Percentiles rank a stretch among this genome's conserved stretches.
These are phyloP conservation scores for Thumatha senex DNA, from an alignment of 2,888 invertebrate genomes.

Conservation along the genomic window DNA sequence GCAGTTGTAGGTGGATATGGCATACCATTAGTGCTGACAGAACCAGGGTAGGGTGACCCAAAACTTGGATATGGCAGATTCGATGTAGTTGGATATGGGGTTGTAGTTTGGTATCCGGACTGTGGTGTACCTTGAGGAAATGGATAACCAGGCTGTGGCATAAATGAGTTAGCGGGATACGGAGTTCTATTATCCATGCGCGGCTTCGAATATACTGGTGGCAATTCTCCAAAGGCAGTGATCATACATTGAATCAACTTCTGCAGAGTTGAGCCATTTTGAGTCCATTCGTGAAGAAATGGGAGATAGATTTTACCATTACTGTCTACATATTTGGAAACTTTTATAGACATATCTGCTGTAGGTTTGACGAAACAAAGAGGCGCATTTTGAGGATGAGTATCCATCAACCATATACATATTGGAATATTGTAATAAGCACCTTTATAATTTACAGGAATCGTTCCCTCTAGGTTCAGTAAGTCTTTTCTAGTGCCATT, in stretches of 20 bases:
- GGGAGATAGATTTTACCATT: conserved; percentile 98
- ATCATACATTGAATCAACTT: conserved; percentile 96
- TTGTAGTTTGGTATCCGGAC: conserved; percentile 48
- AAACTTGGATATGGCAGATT: conserved; percentile 80
- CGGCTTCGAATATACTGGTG: conserved; percentile 94
- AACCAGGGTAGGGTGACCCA: conserved; percentile 67
- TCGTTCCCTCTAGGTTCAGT: conserved; percentile 94
- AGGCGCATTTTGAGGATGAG: conserved; percentile 98
- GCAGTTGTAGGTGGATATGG: conserved; percentile 54
- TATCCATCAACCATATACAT: conserved; percentile 97
- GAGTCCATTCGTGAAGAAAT: conserved; percentile 97
- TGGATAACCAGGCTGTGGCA: conserved; percentile 77
- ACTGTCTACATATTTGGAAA: conserved; percentile 96
- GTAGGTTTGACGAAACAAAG: conserved; percentile 98
- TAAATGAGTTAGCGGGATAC: conserved; percentile 79
- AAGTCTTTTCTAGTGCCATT: conserved; percentile 93
- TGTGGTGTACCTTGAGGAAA: conserved; percentile 47
- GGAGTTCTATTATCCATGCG: conserved; percentile 84
- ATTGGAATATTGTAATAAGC: conserved; percentile 97
- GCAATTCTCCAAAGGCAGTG: conserved; percentile 96
- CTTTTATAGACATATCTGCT: conserved; percentile 96
- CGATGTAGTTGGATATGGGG: conserved; percentile 72
- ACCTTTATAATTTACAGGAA: conserved; percentile 96
- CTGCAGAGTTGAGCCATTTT: conserved; percentile 91
- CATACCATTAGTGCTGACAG: conserved; percentile 47